Evolutionary conservation across 1,140 invertebrate species (phyloP).

Genomic region (Plectus sambesii): DNA sequence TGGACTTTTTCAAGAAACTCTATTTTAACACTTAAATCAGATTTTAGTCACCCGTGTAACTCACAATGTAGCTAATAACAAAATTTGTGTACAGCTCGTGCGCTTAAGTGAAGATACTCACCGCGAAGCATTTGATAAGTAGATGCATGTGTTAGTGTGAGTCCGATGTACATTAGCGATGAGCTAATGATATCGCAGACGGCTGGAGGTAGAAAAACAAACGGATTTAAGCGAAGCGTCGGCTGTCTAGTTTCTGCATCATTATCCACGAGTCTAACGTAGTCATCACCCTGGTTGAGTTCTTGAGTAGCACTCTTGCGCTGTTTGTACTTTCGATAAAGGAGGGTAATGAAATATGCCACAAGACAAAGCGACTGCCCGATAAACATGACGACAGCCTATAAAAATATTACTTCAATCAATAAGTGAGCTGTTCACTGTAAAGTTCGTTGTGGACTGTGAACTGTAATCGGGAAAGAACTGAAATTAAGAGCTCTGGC

Average conservation of each 20-base stretch:
- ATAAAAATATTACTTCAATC: no score
- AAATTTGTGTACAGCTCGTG: no score
- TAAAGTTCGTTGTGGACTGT: no score
- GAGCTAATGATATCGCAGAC: conserved; percentile 42
- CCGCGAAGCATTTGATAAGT: conserved; percentile 94
- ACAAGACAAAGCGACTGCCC: conserved; percentile 43
- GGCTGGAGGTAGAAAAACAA: conserved; percentile 61
- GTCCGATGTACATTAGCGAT: conserved; percentile 65
- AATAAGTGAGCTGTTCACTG: no score
- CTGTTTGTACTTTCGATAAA: conserved; percentile 16
- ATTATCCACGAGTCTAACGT: conserved; percentile 34
- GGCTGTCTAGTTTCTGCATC: conserved; percentile 34
- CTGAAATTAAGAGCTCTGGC: no score
- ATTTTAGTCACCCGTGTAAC: no score
- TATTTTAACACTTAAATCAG: no score
- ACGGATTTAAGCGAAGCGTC: conserved; percentile 49
- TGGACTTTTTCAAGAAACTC: no score
- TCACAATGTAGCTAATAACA: no score
- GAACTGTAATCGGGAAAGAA: no score
- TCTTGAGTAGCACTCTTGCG: conserved; percentile 21
- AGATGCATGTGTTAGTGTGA: conserved; percentile 79
- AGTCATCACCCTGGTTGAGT: conserved; percentile 22
- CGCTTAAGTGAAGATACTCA: no score
- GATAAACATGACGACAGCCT: conserved; percentile 44
- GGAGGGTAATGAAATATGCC: conserved; percentile 34